phyloP scores from a whole-genome alignment of 1,140 invertebrate species.

The Euura lappo region DNA sequence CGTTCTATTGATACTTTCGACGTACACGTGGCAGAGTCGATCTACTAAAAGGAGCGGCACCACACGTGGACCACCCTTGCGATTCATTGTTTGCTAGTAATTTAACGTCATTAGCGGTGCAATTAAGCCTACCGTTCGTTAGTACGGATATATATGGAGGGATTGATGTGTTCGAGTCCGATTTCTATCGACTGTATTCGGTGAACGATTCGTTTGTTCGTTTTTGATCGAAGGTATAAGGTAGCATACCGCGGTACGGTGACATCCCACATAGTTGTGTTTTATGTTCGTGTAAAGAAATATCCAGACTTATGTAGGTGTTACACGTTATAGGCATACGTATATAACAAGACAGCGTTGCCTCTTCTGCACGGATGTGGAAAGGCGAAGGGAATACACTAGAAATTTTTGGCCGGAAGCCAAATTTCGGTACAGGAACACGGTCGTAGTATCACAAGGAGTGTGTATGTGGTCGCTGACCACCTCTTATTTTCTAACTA shows the following conservation, averaged over 20 bases:
- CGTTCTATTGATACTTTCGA: too few relatives aligned
- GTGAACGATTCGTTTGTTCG: too few relatives aligned
- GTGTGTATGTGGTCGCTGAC: not conserved
- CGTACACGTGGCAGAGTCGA: too few relatives aligned
- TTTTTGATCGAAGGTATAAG: too few relatives aligned
- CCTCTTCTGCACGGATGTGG: not conserved
- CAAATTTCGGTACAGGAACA: not conserved
- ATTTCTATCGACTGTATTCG: too few relatives aligned
- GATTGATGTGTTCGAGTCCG: too few relatives aligned
- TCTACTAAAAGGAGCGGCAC: too few relatives aligned
- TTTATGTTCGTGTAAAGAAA: not conserved
- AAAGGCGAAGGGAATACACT: not conserved
- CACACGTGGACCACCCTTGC: not conserved
- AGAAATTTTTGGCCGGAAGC: not conserved
- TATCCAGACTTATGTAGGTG: not conserved
- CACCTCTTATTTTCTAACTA: not conserved
- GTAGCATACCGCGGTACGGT: too few relatives aligned
- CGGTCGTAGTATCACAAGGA: too few relatives aligned
- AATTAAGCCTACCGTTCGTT: too few relatives aligned
- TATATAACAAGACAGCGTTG: not conserved
- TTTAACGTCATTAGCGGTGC: not conserved
- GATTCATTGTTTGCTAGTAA: conserved; percentile 2
- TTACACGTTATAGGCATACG: not conserved
- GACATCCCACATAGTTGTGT: too few relatives aligned
- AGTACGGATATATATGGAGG: too few relatives aligned